Conservation (phyloP, 2,888 invertebrate genomes). For the Torymus aiolomorphi region DNA sequence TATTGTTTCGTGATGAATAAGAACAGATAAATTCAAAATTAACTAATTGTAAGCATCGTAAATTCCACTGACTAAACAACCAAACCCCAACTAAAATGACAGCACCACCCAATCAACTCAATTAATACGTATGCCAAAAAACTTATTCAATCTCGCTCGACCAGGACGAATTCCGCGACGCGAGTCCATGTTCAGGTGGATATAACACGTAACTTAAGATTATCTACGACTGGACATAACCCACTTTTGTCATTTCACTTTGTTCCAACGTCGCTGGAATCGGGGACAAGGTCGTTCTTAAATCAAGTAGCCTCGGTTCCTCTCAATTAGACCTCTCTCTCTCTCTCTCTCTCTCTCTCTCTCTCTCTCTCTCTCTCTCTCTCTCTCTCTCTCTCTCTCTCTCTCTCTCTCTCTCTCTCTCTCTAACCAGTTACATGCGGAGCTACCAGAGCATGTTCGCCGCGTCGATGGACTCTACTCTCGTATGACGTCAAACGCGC, state of each 20-base stretch:
- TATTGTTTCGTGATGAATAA: too few relatives aligned
- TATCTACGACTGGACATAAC: background rate
- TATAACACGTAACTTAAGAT: too few relatives aligned
- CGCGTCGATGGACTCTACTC: too few relatives aligned
- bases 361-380: background rate
- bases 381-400: background rate
- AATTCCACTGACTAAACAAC: too few relatives aligned
- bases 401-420: conserved; percentile 1
- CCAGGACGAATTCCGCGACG: too few relatives aligned
- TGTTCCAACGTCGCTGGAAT: background rate
- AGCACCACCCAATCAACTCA: too few relatives aligned
- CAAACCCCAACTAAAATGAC: too few relatives aligned
- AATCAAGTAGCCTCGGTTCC: conserved; percentile 23
- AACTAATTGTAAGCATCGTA: too few relatives aligned
- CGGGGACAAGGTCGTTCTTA: conserved; percentile 34
- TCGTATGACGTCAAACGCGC: conserved; percentile 36
- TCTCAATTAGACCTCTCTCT: conserved; percentile 29
- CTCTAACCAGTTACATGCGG: background rate
- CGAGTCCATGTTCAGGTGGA: too few relatives aligned
- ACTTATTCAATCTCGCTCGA: too few relatives aligned
- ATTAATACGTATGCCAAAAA: too few relatives aligned
- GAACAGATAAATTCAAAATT: too few relatives aligned
- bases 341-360: background rate
- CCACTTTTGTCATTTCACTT: conserved; percentile 19
- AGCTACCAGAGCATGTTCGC: background rate